Evolutionary conservation across 2,888 invertebrate genomes (phyloP), one percentile per base, ranked within the genome.

Genomic region (Tenthredo notha): DNA sequence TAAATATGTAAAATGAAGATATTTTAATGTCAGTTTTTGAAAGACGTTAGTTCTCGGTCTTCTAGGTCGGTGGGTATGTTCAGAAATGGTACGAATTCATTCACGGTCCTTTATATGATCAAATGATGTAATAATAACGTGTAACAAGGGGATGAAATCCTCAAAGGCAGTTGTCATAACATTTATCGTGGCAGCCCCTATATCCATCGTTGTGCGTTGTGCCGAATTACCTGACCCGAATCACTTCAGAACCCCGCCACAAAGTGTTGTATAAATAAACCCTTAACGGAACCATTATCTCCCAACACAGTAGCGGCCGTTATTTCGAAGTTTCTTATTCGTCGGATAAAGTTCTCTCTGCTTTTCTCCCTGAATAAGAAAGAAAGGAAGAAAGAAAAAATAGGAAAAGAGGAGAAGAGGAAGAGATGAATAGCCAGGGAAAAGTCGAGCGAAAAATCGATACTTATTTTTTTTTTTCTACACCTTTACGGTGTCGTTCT

Each of bases 221-320:
- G 61, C 70, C 75, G 75, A 75, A 75, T 75, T 58, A 78, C 78
- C 54, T 58, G 78, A 58, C 54, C 78, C 78, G 33, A 50, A 58
- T 43, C 78, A 78, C 54, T 78, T 37, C 18, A 54, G 21, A 75
- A 18, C n/a, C 58, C 58, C 21, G 54, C 78, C 78, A 21, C 78
- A 37, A 78, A 78, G 78, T 78, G 78, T 78, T 78, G 78, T 78
- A 78, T 54, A 78, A 78, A 78, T 78, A 78, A 78, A 78, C 78
- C 78, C 78, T 78, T 78, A 78, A 78, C 78, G 54, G 78, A 54
- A 25, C 78, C 78, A 78, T 78, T 78, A 78, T 78, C 54, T 54
- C 7, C 7, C 18, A 70, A 70, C 70, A 70, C 70, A 18, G 37
- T n/a, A 70, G 18, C 70, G 9, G 9, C 37, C 37, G 70, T 70